phyloP scores from a whole-genome alignment of 2,888 invertebrate genomes.

The Eupithecia insigniata region DNA sequence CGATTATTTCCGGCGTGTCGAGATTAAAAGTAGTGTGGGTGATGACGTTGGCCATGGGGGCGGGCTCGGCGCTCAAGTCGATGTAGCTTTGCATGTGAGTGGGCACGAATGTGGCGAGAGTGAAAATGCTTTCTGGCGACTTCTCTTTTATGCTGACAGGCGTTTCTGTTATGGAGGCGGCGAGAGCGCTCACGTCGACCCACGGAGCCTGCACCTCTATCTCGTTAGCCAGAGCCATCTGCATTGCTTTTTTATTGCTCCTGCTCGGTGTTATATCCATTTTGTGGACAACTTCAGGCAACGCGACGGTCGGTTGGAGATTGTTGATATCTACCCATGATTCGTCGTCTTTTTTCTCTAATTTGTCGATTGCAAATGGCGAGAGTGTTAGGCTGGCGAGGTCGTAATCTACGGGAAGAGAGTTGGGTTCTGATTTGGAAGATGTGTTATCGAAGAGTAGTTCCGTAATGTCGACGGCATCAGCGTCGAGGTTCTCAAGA shows the following conservation, averaged over 20 bases:
- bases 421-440: conserved; percentile 58
- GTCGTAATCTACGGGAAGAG: conserved; percentile 67
- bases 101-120: conserved; percentile 84
- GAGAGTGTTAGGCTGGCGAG: conserved; percentile 64
- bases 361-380: conserved; percentile 60
- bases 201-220: conserved; percentile 90
- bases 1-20: conserved; percentile 71
- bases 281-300: conserved; percentile 49
- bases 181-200: conserved; percentile 89
- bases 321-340: conserved; percentile 65
- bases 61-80: conserved; percentile 67
- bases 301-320: conserved; percentile 55
- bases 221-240: conserved; percentile 89
- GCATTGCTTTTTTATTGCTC: conserved; percentile 82
- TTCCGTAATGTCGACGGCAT: conserved; percentile 73
- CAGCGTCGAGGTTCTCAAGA: conserved; percentile 68
- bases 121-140: conserved; percentile 82
- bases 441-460: conserved; percentile 69
- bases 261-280: conserved; percentile 61
- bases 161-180: conserved; percentile 86
- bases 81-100: conserved; percentile 87
- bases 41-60: conserved; percentile 70
- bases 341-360: conserved; percentile 56
- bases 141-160: conserved; percentile 86
- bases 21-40: conserved; percentile 69